A percentile compares a stretch with the other conserved stretches of the same genome.
Evolutionary conservation across 53 echinoderm and acorn worm species (phyloP).

Genomic region (Luidia sarsii): DNA sequence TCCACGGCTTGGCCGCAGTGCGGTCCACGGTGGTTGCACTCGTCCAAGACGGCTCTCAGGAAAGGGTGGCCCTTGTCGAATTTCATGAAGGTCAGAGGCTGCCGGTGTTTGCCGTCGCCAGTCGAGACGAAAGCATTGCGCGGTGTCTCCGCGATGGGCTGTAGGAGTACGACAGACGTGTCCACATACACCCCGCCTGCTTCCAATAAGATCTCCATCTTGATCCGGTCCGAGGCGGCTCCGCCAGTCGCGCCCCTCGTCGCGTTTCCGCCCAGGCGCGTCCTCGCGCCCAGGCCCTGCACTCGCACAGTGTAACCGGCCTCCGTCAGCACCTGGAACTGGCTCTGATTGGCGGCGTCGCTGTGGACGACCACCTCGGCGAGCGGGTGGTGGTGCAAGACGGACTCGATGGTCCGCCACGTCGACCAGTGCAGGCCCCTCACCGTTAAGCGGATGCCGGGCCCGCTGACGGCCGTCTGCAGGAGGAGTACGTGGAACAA

Average conservation of each 20-base stretch:
- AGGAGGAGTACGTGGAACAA: not conserved
- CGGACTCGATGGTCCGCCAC: constrained; percentile 4
- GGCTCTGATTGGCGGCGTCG: not conserved
- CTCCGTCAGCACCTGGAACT: constrained; percentile 26
- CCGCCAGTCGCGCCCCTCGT: too few relatives aligned
- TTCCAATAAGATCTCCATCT: not conserved
- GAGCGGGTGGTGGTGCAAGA: constrained; percentile 8
- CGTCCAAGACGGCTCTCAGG: not conserved
- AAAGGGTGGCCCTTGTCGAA: constrained; percentile 13
- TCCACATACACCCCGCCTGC: constrained; percentile 13
- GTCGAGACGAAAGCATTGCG: not conserved
- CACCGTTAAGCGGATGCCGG: too few relatives aligned
- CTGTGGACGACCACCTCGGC: not conserved
- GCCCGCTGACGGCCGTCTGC: too few relatives aligned
- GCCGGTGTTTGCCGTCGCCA: not conserved
- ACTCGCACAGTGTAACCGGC: constrained; percentile 2
- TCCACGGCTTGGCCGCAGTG: not conserved
- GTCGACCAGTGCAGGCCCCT: not conserved
- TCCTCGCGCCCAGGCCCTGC: not conserved
- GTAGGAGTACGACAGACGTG: not conserved
- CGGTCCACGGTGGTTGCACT: too few relatives aligned
- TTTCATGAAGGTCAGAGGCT: constrained; percentile 10
- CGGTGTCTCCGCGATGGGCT: not conserved
- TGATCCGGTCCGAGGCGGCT: not conserved
- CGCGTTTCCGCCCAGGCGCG: too few relatives aligned